These are phyloP conservation scores for Drosophila ambigua DNA, from an alignment of 1,140 invertebrate species.

Conservation along the genomic window DNA sequence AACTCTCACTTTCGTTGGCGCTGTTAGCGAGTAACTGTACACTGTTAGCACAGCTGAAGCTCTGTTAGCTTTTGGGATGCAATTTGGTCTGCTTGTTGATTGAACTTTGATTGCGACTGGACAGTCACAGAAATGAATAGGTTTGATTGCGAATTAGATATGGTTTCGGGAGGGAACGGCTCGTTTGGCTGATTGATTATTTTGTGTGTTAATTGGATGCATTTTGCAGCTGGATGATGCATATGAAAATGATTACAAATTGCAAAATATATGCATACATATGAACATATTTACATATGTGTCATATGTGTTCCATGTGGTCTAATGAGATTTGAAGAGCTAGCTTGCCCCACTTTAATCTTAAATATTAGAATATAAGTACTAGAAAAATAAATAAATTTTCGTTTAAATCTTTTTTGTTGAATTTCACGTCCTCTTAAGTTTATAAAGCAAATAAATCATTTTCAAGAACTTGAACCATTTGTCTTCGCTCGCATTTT, in stretches of 20 bases:
- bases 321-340: too few species aligned
- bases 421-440: neutral
- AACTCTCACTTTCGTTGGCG: conserved; percentile 50
- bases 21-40: conserved; percentile 19
- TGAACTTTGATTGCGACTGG: neutral
- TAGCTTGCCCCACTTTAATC: too few species aligned
- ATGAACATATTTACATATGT: too few species aligned
- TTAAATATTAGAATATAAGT: too few species aligned
- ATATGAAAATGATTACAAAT: neutral
- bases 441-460: conserved; percentile 13
- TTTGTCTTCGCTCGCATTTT: conserved; percentile 18
- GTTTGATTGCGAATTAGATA: conserved; percentile 6
- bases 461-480: conserved; percentile 11
- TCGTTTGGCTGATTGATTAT: conserved; percentile 37
- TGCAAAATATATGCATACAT: too few species aligned
- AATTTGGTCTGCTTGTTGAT: conserved; percentile 22
- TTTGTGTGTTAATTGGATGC: conserved; percentile 21
- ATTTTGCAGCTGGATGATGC: conserved; percentile 11
- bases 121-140: conserved; percentile 10
- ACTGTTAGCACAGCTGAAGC: conserved; percentile 22
- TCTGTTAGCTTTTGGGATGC: conserved; percentile 9
- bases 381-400: neutral
- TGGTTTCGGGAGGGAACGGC: neutral
- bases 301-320: too few species aligned
- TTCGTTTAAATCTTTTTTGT: neutral